These are phyloP conservation scores for Drosophila nebulosa DNA, from an alignment of 1,140 invertebrate species.

Conservation along the genomic window DNA sequence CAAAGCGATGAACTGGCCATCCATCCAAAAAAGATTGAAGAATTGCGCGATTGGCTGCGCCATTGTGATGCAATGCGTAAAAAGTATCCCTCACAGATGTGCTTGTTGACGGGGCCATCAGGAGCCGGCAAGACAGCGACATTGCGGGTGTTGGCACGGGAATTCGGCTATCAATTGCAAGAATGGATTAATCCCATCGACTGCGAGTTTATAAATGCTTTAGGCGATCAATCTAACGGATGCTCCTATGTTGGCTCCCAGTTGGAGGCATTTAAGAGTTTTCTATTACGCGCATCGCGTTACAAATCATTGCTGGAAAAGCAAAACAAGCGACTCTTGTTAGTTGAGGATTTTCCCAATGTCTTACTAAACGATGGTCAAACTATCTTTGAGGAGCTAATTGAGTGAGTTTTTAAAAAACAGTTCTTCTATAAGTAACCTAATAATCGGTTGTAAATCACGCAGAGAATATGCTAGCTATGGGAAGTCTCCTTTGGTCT, in stretches of 20 bases:
- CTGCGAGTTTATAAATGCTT: slow-evolving; percentile 54
- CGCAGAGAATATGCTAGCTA: slow-evolving; percentile 84
- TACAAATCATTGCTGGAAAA: slow-evolving; percentile 85
- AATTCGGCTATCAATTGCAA: slow-evolving; percentile 83
- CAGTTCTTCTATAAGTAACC: too few species aligned
- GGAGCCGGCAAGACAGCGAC: slow-evolving; percentile 88
- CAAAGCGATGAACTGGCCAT: slow-evolving; percentile 83
- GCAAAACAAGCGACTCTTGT: slow-evolving; percentile 82
- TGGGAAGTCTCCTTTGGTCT: slow-evolving; percentile 86
- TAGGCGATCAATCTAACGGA: slow-evolving; percentile 54
- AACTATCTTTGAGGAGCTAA: slow-evolving; percentile 83
- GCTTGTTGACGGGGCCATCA: slow-evolving; percentile 87
- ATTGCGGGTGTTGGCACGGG: slow-evolving; percentile 83
- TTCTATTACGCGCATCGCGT: slow-evolving; percentile 86
- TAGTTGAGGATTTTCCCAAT: slow-evolving; percentile 91
- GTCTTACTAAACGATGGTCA: slow-evolving; percentile 84
- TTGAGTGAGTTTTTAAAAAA: slow-evolving; percentile 83
- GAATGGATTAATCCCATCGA: slow-evolving; percentile 90
- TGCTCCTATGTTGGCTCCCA: slow-evolving; percentile 83
- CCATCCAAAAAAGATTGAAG: slow-evolving; percentile 84
- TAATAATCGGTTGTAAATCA: slow-evolving; percentile 31
- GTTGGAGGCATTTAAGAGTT: slow-evolving; percentile 85
- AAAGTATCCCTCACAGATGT: slow-evolving; percentile 82
- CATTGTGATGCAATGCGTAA: slow-evolving; percentile 67
- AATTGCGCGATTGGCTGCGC: slow-evolving; percentile 83